These are phyloP conservation scores for Polypedilum vanderplanki DNA, from an alignment of 1,140 invertebrate species.

Conservation along the genomic window DNA sequence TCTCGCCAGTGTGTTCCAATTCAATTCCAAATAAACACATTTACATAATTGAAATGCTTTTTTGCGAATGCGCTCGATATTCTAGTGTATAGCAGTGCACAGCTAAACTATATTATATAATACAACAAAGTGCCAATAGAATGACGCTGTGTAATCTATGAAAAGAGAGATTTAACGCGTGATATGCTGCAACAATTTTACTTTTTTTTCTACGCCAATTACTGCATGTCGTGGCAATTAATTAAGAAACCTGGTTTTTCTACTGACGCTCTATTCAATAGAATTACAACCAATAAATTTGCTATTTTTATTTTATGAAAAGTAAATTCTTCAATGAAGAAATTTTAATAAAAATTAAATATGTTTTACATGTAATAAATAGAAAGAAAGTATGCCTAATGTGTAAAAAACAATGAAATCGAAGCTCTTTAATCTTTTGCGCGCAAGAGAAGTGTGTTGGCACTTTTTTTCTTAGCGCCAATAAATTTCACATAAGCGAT, in stretches of 20 bases:
- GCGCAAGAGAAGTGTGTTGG: no score
- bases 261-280: neutral
- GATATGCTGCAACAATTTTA: neutral
- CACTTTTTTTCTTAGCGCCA: neutral
- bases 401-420: conserved; percentile 4
- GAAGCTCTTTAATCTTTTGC: neutral
- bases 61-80: neutral
- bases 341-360: no score
- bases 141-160: neutral
- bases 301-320: no score
- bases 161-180: neutral
- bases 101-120: neutral
- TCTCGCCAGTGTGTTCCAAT: no score
- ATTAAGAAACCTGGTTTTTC: conserved; percentile 2
- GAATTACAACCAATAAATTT: neutral
- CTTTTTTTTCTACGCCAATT: neutral
- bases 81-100: neutral
- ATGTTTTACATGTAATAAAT: neutral
- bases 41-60: conserved; percentile 7
- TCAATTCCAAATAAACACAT: neutral
- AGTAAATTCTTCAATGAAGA: no score
- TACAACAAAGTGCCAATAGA: neutral
- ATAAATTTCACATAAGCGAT: neutral
- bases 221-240: neutral
- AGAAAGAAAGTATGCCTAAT: neutral